Evolutionary conservation across 2,888 invertebrate genomes (phyloP), one percentile per base, ranked within the genome.

Genomic region (Heteromurus nitidus): DNA sequence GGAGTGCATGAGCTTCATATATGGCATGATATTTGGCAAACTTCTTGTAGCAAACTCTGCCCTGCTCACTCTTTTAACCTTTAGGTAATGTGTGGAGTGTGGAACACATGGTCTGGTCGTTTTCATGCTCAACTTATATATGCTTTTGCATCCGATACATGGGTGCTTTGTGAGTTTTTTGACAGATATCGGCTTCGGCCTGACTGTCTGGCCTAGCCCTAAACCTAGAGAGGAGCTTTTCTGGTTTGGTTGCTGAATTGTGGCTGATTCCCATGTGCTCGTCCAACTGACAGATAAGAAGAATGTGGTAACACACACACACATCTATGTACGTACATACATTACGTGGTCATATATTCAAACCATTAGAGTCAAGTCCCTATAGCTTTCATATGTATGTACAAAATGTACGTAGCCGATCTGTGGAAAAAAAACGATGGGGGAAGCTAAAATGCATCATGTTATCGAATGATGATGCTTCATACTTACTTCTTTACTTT

Each of bases 251-350:
- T 64, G 55, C 26, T 76, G 75, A 30, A 9, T 42, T 76, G 58
- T 76, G 67, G 58, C 67, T 76, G 75, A 76, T 76, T 50, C 31
- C 55, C 75, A 76, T 76, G 75, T 76, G 75, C 68, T 76, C 28
- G 16, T 26, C 44, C 55, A 76, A 67, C 42, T 68, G 67, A 68
- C 75, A 76, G 75, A 76, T 76, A 76, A 76, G 58, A 44, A 58
- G 1, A 13, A n/a, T 18, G n/a, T 22, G 26, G 22, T 44, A n/a
- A 16, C 16, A 28, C n/a, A n/a, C 16, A 11, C 7, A 7, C 5
- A 9, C 26, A 3, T 1, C 18, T 9, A n/a, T 2, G 24, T 26
- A n/a, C 18, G n/a, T 36, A 16, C 22, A 42, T 69, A 55, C 53
- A 5, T 16, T 18, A 24, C 20, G n/a, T n/a, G n/a, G n/a, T n/a